These are phyloP conservation scores for Disparrhopalites patrizii DNA, from an alignment of 2,888 invertebrate genomes.

Conservation along the genomic window DNA sequence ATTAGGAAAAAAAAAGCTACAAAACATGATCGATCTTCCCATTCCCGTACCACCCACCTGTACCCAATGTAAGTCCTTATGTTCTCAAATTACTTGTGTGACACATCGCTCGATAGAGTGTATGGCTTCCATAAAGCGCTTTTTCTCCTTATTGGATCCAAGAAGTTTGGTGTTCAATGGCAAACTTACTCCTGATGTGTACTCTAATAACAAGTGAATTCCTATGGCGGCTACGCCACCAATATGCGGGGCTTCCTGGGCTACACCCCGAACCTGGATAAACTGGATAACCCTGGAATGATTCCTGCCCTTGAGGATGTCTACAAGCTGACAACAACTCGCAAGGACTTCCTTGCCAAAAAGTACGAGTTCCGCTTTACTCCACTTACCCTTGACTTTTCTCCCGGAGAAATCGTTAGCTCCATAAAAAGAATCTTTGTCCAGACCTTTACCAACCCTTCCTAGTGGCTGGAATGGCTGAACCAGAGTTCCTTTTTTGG, in stretches of 20 bases:
- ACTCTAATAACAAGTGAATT: conserved; percentile 17
- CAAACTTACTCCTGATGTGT: background rate
- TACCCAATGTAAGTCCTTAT: conserved; percentile 1
- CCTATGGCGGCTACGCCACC: conserved; percentile 21
- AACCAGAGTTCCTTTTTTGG: too few relatives aligned
- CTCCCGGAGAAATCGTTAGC: too few relatives aligned
- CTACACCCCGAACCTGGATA: conserved; percentile 15
- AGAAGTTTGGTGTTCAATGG: background rate
- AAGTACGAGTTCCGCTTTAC: background rate
- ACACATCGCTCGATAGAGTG: background rate
- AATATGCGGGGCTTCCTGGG: conserved; percentile 13
- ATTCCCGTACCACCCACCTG: conserved; percentile 7
- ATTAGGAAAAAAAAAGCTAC: background rate
- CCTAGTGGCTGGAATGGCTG: too few relatives aligned
- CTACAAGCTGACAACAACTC: conserved; percentile 7
- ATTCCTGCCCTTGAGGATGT: conserved; percentile 4
- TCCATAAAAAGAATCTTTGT: too few relatives aligned
- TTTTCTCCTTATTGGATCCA: background rate
- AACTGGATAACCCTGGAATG: conserved; percentile 22
- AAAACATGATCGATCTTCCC: background rate
- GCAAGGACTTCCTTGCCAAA: background rate
- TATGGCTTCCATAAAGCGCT: background rate
- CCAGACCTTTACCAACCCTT: too few relatives aligned
- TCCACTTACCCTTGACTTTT: too few relatives aligned
- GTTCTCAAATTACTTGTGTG: background rate